Percentiles rank a stretch among this genome's conserved stretches.
Conservation (phyloP, 2,797 vertebrate genomes). For the Sebastes vulpes region DNA sequence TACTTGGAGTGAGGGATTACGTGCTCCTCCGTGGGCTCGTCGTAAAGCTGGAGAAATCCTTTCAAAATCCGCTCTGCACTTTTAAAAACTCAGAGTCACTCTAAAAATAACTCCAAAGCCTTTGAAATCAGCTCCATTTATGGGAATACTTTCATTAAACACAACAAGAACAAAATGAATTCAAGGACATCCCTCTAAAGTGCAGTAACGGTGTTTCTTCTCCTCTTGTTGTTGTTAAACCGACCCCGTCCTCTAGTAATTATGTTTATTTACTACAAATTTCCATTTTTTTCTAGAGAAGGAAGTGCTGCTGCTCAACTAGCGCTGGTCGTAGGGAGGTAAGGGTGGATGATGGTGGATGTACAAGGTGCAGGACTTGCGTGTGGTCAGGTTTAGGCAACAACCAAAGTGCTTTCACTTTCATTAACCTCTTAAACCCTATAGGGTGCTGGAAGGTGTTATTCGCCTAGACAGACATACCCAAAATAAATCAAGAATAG, state of each 20-base stretch:
- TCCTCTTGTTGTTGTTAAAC: neutral
- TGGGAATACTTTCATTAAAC: neutral
- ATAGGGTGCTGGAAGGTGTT: too few relatives aligned
- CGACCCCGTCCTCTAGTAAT: neutral
- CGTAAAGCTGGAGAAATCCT: neutral
- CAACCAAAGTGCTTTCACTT: neutral
- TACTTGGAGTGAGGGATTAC: constrained; percentile 3
- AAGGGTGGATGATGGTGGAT: neutral
- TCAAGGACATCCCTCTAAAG: neutral
- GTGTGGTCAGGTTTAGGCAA: neutral
- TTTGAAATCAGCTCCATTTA: neutral
- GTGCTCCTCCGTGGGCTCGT: neutral
- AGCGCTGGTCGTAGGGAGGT: neutral
- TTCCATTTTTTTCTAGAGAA: neutral
- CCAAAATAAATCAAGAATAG: too few relatives aligned
- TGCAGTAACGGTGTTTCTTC: neutral
- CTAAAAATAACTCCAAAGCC: constrained; percentile 35
- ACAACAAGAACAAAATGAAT: neutral
- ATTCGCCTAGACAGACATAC: too few relatives aligned
- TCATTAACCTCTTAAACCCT: neutral
- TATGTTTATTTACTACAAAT: neutral
- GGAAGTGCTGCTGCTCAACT: neutral
- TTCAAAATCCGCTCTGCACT: constrained; percentile 1
- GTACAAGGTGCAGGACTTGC: neutral
- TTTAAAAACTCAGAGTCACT: neutral